Evolutionary conservation across 2,797 vertebrate species (phyloP), one percentile per base, ranked within the genome.

Genomic region (Malurus leucopterus): DNA sequence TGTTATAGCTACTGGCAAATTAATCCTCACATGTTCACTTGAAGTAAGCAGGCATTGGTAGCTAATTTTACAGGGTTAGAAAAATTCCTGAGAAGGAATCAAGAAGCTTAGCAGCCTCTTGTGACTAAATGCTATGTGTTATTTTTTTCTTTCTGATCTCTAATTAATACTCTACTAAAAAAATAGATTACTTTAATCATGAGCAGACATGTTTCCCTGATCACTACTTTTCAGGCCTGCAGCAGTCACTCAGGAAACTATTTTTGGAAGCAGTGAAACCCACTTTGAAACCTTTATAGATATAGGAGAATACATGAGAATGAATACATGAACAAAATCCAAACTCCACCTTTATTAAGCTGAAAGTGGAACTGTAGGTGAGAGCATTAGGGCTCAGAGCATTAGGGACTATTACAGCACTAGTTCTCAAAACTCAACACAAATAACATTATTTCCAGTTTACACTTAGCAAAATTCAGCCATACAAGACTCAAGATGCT

Each of bases 101-200:
- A 93, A 93, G 91, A 70, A 93, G 84, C 91, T 93, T 88, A 95
- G 86, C 85, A 91, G 86, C 84, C 91, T 94, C 93, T 91, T 88
- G 84, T 91, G 93, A 95, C 80, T 94, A 93, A 96, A 92, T 74
- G 90, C 77, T 82, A 61, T 63, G 81, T 81, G 91, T 13, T 78
- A 6, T 83, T 92, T 93, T 93, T 96, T 93, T 32, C 43, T 12
- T 86, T 96, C 88, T 93, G 86, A 94, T 95, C 89, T 94, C 93
- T 96, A 96, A 97, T 96, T 95, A 96, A 95, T 96, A 93, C 71
- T 95, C 84, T 90, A 91, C 91, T 95, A 92, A 96, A 80, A 96
- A 96, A 95, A 76, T 47, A 96, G 91, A 94, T 94, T 58, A 80
- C 94, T 95, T 94, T 93, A 94, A 96, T 96, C 93, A 91, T 5